phyloP scores from a whole-genome alignment of 2,113 vertebrate genomes.

The Bettongia penicillata region DNA sequence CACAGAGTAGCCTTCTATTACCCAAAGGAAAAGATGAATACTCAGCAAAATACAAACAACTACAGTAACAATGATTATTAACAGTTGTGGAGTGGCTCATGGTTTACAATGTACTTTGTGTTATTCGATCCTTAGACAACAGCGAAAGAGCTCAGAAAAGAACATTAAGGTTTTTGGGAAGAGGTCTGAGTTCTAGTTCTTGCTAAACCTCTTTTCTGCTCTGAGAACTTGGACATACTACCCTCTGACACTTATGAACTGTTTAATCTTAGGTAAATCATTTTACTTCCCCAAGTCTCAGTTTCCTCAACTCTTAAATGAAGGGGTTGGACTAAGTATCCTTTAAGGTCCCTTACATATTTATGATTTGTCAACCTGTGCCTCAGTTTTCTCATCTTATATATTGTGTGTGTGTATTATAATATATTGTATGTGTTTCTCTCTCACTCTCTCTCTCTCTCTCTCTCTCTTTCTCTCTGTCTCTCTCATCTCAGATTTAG shows the following conservation, averaged over 20 bases:
- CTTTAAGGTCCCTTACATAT: not conserved
- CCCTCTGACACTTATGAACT: not conserved
- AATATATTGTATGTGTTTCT: no score
- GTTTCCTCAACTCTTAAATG: not conserved
- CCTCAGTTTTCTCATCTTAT: not conserved
- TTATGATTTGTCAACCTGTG: not conserved
- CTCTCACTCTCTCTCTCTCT: no score
- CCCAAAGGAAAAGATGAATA: constrained; percentile 26
- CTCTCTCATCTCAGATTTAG: no score
- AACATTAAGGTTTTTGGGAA: not conserved
- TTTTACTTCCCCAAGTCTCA: not conserved
- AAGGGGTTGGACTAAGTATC: not conserved
- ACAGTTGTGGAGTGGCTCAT: not conserved
- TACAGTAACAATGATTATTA: not conserved
- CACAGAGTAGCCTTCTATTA: constrained; percentile 15
- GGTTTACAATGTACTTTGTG: not conserved
- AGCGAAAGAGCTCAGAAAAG: not conserved
- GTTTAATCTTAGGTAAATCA: not conserved
- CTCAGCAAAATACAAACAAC: not conserved
- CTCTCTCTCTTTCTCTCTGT: no score
- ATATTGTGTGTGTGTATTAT: no score
- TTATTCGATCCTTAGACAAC: not conserved
- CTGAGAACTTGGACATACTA: not conserved
- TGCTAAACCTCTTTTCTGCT: not conserved
- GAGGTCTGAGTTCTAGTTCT: not conserved